Base-by-base conservation (phyloP, 2,888 invertebrate species). In the Pomacea canaliculata region DNA sequence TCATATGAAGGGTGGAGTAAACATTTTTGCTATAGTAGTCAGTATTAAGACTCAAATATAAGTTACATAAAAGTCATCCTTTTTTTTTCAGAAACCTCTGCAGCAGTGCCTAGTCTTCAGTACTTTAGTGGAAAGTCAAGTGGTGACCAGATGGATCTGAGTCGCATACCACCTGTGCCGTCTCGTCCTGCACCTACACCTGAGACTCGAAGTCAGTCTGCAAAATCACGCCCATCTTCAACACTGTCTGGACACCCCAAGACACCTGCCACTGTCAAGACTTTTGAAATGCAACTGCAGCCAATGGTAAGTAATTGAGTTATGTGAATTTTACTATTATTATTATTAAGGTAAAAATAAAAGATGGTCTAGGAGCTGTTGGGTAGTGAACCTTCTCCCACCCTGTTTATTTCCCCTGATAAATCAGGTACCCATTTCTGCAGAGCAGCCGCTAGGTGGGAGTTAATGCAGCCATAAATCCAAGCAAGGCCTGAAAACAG, bases 231-330 rank as follows among this genome's bases (percentile, higher is more conserved):
- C 7, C 73, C 72, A 7, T 82, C 86, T 1, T 83, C 86, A 12
- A 83, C 86, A 4, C 79, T 82, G 2, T 79, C 83, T 1, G 78
- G 79, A 46, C 83, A 80, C 37, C 76, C 78, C 27, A 88, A 85
- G 80, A 86, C 87, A 7, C 85, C 87, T n/a, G 87, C 86, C 9
- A 82, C 86, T 18, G 78, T 89, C 71, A 88, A 87, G 82, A 89
- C 88, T 8, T 86, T 86, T 78, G 89, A 89, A 79, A 87, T 89
- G 86, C 85, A 87, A 49, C 79, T 88, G 37, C 89, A 89, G 70
- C 89, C 89, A 19, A 72, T 88, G 85, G 89, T 89, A 80, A 80
- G 78, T 7, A 4, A 60, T 19, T 60, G 7, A 60, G 4, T 19
- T 2, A n/a, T 60, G 60, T 60, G 16, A 19, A 60, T 19, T 37